These are phyloP conservation scores for Marronus borbonicus DNA, from an alignment of 2,888 invertebrate species.

Conservation along the genomic window DNA sequence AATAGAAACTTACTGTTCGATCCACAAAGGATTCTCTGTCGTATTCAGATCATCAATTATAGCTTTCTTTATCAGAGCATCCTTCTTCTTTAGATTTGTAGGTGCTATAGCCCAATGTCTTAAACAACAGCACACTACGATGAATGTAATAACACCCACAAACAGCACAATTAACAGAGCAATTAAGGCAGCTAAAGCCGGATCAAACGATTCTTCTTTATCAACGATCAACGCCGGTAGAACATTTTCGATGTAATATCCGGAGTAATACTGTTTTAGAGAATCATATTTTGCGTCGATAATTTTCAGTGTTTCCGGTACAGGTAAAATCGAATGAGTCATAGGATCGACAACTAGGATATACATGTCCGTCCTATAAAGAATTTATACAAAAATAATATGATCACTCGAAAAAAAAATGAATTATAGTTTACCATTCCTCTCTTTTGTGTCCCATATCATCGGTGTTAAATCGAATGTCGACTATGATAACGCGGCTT, in stretches of 20 bases:
- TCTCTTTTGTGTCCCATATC: conserved; percentile 76
- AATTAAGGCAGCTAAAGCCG: conserved; percentile 88
- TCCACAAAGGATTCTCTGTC: conserved; percentile 94
- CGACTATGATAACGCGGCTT: conserved; percentile 85
- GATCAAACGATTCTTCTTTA: conserved; percentile 85
- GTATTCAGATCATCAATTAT: conserved; percentile 90
- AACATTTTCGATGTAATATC: conserved; percentile 83
- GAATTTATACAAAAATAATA: conserved; percentile 26
- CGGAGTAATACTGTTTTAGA: conserved; percentile 84
- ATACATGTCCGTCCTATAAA: conserved; percentile 86
- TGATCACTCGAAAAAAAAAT: not conserved
- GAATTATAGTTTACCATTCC: conserved; percentile 76
- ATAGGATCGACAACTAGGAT: conserved; percentile 85
- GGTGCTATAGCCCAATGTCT: conserved; percentile 90
- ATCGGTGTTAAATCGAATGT: conserved; percentile 83
- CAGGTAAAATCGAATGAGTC: conserved; percentile 83
- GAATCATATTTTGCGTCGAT: conserved; percentile 91
- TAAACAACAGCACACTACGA: conserved; percentile 90
- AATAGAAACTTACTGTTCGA: conserved; percentile 81
- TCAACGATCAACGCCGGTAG: conserved; percentile 79
- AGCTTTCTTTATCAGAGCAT: conserved; percentile 86
- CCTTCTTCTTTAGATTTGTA: conserved; percentile 86
- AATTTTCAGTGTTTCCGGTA: conserved; percentile 84
- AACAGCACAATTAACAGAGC: conserved; percentile 88
- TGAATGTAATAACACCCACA: conserved; percentile 89